Conservation (phyloP, 2,888 invertebrate species). For the Schrankia costaestrigalis region DNA sequence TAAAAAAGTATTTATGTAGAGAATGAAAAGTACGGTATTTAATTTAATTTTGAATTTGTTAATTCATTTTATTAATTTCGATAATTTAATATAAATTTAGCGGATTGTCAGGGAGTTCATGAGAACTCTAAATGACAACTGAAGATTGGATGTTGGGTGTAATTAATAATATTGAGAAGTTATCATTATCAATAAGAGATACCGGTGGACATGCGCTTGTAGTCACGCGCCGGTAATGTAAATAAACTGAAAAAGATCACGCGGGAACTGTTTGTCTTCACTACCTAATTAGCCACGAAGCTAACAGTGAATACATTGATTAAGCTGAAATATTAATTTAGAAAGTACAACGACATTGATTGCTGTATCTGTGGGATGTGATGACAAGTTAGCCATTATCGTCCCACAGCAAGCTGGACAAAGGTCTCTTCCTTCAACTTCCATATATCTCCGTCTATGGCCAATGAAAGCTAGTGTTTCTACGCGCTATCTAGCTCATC, state of each 20-base stretch:
- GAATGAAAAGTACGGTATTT: not conserved
- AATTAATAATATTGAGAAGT: conserved; percentile 37
- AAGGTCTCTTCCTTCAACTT: no score
- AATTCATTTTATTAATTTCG: not conserved
- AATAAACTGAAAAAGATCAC: conserved; percentile 30
- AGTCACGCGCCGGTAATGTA: conserved; percentile 34
- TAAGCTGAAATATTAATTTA: no score
- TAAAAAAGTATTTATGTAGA: conserved; percentile 5
- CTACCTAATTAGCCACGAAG: no score
- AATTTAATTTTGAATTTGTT: conserved; percentile 9
- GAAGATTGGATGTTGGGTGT: conserved; percentile 46
- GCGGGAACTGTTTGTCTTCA: no score
- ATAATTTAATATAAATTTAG: conserved; percentile 5
- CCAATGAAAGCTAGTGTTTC: no score
- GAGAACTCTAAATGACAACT: conserved; percentile 64
- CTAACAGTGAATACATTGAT: no score
- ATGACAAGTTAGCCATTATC: no score
- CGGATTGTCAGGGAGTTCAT: conserved; percentile 40
- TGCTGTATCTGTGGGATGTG: no score
- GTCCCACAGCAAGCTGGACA: no score
- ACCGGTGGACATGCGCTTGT: conserved; percentile 30
- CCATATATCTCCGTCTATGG: no score
- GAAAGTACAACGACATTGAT: no score
- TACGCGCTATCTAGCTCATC: no score
- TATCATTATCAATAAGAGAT: conserved; percentile 37